These are phyloP conservation scores for Formicarius rufipectus DNA, from an alignment of 2,113 vertebrate genomes.

Conservation along the genomic window DNA sequence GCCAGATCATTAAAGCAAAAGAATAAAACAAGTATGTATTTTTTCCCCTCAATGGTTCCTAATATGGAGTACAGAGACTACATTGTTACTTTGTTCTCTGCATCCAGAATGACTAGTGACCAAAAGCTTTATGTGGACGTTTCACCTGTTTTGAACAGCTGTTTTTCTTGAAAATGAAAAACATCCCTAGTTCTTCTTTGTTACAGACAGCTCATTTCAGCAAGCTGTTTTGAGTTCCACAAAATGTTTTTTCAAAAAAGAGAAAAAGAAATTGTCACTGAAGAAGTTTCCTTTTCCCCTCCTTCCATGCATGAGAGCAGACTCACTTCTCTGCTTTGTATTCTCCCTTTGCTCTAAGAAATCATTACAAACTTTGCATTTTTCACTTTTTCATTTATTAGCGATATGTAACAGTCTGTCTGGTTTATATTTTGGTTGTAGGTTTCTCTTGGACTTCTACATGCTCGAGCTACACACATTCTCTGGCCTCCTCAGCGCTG, in stretches of 20 bases:
- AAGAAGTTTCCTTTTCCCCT: background rate
- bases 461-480: slow-evolving; percentile 79
- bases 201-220: background rate
- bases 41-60: background rate
- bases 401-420: background rate
- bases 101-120: background rate
- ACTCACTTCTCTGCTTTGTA: background rate
- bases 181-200: background rate
- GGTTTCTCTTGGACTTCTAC: slow-evolving; percentile 80
- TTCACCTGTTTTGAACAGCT: background rate
- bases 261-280: background rate
- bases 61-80: background rate
- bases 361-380: background rate
- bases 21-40: background rate
- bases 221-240: background rate
- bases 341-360: background rate
- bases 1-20: background rate
- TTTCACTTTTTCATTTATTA: background rate
- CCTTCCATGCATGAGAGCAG: background rate
- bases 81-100: background rate
- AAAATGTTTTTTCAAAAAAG: background rate
- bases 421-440: slow-evolving; percentile 32
- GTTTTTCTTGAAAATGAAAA: background rate
- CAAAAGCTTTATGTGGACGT: background rate
- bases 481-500: slow-evolving; percentile 80